phyloP scores from a whole-genome alignment of 2,113 vertebrate species.

The Poeciliopsis occidentalis region DNA sequence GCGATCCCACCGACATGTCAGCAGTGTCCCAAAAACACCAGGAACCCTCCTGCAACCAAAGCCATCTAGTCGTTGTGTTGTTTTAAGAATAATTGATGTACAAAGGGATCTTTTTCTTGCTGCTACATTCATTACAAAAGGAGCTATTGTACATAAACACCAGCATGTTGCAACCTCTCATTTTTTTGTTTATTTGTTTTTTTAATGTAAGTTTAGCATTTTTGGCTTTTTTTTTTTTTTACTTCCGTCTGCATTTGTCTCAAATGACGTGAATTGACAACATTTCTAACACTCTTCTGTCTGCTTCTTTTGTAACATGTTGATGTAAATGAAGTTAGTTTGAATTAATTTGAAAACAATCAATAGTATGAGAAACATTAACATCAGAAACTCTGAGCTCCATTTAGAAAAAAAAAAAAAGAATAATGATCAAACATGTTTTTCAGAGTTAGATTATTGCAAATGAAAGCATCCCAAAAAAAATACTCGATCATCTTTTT shows the following conservation, averaged over 20 bases:
- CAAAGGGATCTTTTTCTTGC: neutral
- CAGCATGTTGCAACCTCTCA: neutral
- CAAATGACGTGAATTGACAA: too few relatives aligned
- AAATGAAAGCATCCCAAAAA: neutral
- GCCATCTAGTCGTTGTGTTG: neutral
- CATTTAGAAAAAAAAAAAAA: neutral
- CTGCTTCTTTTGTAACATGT: too few relatives aligned
- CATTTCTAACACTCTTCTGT: too few relatives aligned
- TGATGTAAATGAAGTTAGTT: too few relatives aligned
- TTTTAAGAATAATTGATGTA: neutral
- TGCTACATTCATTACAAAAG: neutral
- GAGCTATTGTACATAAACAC: neutral
- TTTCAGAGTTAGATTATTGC: neutral
- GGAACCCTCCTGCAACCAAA: neutral
- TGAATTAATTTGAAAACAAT: too few relatives aligned
- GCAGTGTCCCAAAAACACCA: neutral
- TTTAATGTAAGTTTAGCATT: neutral
- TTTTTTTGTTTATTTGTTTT: too few relatives aligned
- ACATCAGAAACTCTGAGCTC: neutral
- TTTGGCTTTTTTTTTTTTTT: too few relatives aligned
- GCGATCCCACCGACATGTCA: neutral
- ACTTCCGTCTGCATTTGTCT: too few relatives aligned
- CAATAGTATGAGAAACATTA: neutral
- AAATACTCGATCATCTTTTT: neutral
- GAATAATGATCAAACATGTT: neutral